phyloP scores from a whole-genome alignment of 1,140 invertebrate genomes.

The Pygmarrhopalites habei region DNA sequence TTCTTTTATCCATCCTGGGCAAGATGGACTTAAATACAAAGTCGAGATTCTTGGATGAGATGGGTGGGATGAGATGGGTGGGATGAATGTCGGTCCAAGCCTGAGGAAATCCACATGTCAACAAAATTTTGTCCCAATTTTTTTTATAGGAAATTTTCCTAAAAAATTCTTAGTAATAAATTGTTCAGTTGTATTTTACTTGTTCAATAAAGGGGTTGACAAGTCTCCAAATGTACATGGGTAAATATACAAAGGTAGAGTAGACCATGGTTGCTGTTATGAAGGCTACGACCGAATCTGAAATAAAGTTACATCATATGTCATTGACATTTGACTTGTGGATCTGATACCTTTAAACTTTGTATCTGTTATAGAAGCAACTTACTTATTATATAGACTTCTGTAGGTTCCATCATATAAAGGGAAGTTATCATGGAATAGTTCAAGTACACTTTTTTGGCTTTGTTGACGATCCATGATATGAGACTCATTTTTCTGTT shows the following conservation, averaged over 20 bases:
- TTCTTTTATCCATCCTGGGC: not conserved
- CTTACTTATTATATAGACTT: conserved; percentile 36
- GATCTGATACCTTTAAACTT: no score
- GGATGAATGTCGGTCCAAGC: not conserved
- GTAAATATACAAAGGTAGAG: conserved; percentile 37
- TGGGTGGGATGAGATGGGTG: no score
- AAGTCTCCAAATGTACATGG: conserved; percentile 33
- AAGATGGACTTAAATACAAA: not conserved
- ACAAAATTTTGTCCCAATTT: not conserved
- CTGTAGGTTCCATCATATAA: conserved; percentile 39
- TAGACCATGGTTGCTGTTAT: conserved; percentile 33
- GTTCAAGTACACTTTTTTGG: conserved; percentile 29
- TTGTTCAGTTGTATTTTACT: conserved; percentile 1
- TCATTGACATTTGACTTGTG: no score
- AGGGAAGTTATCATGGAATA: conserved; percentile 34
- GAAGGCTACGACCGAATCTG: conserved; percentile 32
- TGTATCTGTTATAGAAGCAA: no score
- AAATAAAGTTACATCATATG: not conserved
- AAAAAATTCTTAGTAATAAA: not conserved
- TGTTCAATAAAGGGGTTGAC: not conserved
- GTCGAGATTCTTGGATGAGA: no score
- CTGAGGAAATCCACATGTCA: not conserved
- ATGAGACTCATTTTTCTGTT: conserved; percentile 15
- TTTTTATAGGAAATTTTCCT: no score
- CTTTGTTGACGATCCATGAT: conserved; percentile 12